Conservation (phyloP, 1,140 invertebrate genomes). For the Lasaia peninsularis region DNA sequence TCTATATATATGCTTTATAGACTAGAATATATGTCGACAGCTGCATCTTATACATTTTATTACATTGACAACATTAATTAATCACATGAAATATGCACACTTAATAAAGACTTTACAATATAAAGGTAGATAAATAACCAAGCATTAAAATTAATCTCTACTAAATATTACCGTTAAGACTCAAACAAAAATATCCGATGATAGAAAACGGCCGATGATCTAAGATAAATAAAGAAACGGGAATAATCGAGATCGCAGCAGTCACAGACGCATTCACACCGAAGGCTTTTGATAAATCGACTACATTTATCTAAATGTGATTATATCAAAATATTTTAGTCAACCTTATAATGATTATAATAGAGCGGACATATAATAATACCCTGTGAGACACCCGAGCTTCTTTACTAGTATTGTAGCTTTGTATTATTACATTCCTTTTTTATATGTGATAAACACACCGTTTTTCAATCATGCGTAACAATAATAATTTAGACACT, state of each 20-base stretch:
- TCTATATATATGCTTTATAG: too few species aligned
- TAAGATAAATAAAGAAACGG: slow-evolving; percentile 54
- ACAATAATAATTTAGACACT: too few species aligned
- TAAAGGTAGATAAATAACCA: background rate
- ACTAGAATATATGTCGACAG: too few species aligned
- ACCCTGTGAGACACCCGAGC: slow-evolving; percentile 33
- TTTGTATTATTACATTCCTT: background rate
- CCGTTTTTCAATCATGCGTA: too few species aligned
- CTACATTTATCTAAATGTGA: slow-evolving; percentile 61
- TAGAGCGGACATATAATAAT: slow-evolving; percentile 35
- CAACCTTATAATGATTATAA: slow-evolving; percentile 57
- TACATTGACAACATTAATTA: too few species aligned
- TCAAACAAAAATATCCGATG: background rate
- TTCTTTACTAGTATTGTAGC: background rate
- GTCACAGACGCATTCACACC: slow-evolving; percentile 40
- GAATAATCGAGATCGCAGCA: slow-evolving; percentile 47
- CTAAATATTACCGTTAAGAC: background rate
- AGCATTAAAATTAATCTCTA: background rate
- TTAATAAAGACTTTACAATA: background rate
- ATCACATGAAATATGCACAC: background rate
- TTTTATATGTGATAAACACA: background rate
- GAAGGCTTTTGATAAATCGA: slow-evolving; percentile 57
- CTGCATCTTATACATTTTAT: background rate
- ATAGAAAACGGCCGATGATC: background rate
- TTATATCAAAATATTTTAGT: slow-evolving; percentile 73